These are phyloP conservation scores for Silurus lanzhouensis DNA, from an alignment of 2,797 vertebrate genomes.

Conservation along the genomic window DNA sequence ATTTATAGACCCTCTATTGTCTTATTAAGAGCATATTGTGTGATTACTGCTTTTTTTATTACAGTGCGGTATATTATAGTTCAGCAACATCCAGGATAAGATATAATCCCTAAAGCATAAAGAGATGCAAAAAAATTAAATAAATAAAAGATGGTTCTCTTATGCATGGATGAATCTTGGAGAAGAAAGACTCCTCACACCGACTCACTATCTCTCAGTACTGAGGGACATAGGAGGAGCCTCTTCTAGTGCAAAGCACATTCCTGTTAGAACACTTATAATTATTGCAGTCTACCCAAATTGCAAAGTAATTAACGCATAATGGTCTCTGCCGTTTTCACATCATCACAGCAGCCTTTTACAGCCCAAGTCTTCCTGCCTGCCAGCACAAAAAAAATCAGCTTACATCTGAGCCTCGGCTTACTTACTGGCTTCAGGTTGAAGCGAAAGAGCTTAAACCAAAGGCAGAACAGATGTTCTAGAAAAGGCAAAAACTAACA, in stretches of 20 bases:
- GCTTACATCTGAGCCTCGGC: background rate
- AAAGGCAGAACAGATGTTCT: background rate
- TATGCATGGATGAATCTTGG: background rate
- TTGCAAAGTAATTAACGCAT: slow-evolving; percentile 43
- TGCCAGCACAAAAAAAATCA: slow-evolving; percentile 2
- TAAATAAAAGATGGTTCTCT: too few species aligned
- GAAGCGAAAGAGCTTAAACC: background rate
- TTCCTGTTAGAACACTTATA: slow-evolving; percentile 18
- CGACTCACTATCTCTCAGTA: background rate
- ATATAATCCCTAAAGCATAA: too few species aligned
- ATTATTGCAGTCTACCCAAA: slow-evolving; percentile 35
- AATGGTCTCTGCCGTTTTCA: slow-evolving; percentile 36
- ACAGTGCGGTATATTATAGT: background rate
- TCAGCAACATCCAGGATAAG: too few species aligned
- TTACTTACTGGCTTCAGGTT: background rate
- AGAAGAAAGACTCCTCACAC: background rate
- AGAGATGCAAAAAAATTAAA: too few species aligned
- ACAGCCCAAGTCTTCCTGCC: slow-evolving; percentile 2
- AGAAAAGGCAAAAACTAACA: background rate
- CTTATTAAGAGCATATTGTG: background rate
- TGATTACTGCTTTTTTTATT: background rate
- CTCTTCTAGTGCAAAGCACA: background rate
- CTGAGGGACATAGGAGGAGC: background rate
- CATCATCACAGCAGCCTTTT: slow-evolving; percentile 41
- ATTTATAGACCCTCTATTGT: background rate